Evolutionary conservation across 2,888 invertebrate species (phyloP), one percentile per base, ranked within the genome.

Genomic region (Tetanocera ferruginea): DNA sequence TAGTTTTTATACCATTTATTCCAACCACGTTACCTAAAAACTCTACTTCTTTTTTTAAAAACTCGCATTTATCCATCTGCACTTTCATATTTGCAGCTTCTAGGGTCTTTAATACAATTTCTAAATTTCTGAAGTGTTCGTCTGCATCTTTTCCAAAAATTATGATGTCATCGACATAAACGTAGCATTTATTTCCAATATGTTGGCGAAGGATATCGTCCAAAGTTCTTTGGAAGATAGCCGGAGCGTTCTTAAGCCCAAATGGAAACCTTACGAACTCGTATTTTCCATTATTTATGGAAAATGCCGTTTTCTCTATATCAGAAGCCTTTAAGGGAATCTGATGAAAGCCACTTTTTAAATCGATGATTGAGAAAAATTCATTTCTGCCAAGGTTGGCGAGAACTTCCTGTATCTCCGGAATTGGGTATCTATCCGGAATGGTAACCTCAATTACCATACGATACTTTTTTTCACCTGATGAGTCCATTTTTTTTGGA

Each of bases 381-480:
- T 62, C 3, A 28, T 31, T 31, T 28, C 28, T 62, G 23, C 62
- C 62, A 2, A 62, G 37, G 2, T 78, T 43, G 17, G 72, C 62
- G 5, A 77, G 37, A 19, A 79, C 79, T 19, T 77, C 72, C n/a
- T 67, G 51, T 28, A 78, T 79, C 19, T 79, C 77, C 0, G 78
- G 76, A 37, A 80, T 79, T 1, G 76, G 62, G 31, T 79, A 78
- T 74, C 31, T 67, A 31, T 76, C 76, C 0, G 77, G 25, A 11
- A 75, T 79, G 5, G 75, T 77, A 5, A 77, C 9, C 5, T 37
- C 77, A 19, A 79, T 64, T 11, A 78, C 74, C 2, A 77, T 2
- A 14, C 76, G 19, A 60, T 76, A 77, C 51, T 79, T 76, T 23
- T 51, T 76, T 64, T 76, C 17, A 3, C 67, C 67, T n/a, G 71